Conservation (phyloP, 2,797 vertebrate genomes). For the Champsocephalus gunnari region DNA sequence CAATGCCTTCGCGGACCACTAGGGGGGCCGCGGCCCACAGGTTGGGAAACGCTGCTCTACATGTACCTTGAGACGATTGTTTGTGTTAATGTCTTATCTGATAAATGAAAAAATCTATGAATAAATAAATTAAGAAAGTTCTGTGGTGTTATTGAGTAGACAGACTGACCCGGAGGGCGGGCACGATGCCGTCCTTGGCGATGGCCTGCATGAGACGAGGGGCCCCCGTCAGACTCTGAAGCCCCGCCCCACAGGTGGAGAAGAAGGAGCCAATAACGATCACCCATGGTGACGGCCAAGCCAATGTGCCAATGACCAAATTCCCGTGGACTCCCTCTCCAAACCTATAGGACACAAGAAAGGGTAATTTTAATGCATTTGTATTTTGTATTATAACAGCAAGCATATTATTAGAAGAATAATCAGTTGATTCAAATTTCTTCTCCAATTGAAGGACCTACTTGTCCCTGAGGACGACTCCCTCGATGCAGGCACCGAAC, state of each 20-base stretch:
- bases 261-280: constrained; percentile 98
- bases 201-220: constrained; percentile 97
- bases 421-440: not conserved
- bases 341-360: constrained; percentile 81
- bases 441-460: constrained; percentile 72
- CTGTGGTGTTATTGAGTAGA: not conserved
- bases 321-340: constrained; percentile 96
- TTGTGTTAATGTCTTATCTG: too few species aligned
- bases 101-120: too few species aligned
- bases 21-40: too few species aligned
- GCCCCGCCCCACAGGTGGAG: constrained; percentile 96
- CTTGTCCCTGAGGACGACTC: constrained; percentile 95
- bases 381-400: not conserved
- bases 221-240: constrained; percentile 97
- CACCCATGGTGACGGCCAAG: constrained; percentile 97
- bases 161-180: constrained; percentile 91
- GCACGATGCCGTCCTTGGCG: constrained; percentile 93
- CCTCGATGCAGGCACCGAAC: constrained; percentile 97
- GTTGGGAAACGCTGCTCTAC: too few species aligned
- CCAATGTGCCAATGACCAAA: constrained; percentile 94
- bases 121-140: not conserved
- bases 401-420: not conserved
- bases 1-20: too few species aligned
- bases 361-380: not conserved
- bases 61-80: too few species aligned